Base-by-base conservation (phyloP, 2,113 vertebrate genomes). In the Procavia capensis region DNA sequence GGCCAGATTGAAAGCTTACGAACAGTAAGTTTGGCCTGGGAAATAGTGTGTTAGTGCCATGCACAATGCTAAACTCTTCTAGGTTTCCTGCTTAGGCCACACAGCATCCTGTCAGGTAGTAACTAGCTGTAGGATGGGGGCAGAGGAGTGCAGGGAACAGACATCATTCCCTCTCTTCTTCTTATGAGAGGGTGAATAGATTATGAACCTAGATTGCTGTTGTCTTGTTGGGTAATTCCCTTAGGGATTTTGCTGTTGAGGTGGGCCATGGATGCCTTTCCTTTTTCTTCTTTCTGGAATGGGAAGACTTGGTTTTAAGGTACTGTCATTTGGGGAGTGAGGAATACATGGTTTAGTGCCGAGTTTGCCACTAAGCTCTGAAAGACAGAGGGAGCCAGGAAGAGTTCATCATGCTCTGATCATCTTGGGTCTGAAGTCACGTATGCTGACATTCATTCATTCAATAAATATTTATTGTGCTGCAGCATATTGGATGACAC, bases 381-480 rank as follows among this genome's bases (percentile, higher is more conserved):
- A 22, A 83, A n/a, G 70, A 68, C 2, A 66, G 8, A 57, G 19
- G 13, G 72, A 31, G 10, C 61, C 24, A 2, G 36, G n/a, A 29
- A 61, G 64, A 61, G 47, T 14, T 4, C 3, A 0, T 0, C 20
- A 5, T 54, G n/a, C 79, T 70, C 59, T 13, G 27, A 59, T 4
- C 34, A 41, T 9, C 75, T 34, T 8, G 9, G 61, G 22, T 79
- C 24, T 10, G 25, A 61, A 39, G 39, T 25, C 41, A 39, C 41
- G n/a, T 29, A n/a, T 1, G 0, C 19, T 0, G 2, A 14, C 36
- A 13, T 3, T 31, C 22, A 1, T 41, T 31, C 11, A 2, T 47
- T 81, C 27, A 29, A 11, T 6, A 39, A n/a, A 2, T 19, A 10
- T 9, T 50, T 16, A 3, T 57, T 3, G 6, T 5, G 4, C 17